Base-by-base conservation (phyloP, 2,113 vertebrate genomes). In the Notarius quadriscutis region DNA sequence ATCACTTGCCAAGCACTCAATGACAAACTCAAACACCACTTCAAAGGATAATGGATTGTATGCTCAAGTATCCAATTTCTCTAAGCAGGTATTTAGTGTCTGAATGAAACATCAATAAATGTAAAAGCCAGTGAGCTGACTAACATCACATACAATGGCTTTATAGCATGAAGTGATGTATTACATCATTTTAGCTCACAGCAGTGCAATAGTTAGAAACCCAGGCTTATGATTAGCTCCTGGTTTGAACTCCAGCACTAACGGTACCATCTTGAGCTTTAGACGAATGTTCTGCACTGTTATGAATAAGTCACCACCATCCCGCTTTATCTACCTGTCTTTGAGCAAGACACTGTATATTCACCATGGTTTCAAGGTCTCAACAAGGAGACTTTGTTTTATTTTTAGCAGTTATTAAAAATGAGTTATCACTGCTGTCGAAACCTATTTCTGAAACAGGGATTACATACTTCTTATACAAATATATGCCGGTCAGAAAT, bases 31-130 rank as follows among this genome's bases (percentile, higher is more conserved):
- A 84, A 86, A 87, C 65, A 84, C 83, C 85, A 85, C 88, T 81
- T 88, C 82, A 88, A 86, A 89, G 71, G 41, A 89, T 89, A 91
- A 89, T 83, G 79, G 51, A 63, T 57, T 53, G 55, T 74, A 87
- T 71, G 90, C 78, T 77, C 78, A 34, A 74, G 58, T 51, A 41
- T 78, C 62, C 50, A 84, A 72, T 27, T 87, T 79, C 75, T 88
- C 30, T 20, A 41, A 74, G 67, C 41, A 53, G 41, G 20, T 71
- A 83, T 30, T 87, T 75, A 74, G 72, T 74, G 53, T 30, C 34
- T 74, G 34, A 34, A 63, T 82, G 67, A 83, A 87, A 55, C 25
- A 41, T 17, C 86, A 83, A 81, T 75, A 30, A 62, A 14, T 57
- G n/a, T 58, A 50, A 51, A 10, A 81, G 65, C 81, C 53, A 72